phyloP scores from a whole-genome alignment of 2,888 invertebrate species.

The Drosophila putrida region DNA sequence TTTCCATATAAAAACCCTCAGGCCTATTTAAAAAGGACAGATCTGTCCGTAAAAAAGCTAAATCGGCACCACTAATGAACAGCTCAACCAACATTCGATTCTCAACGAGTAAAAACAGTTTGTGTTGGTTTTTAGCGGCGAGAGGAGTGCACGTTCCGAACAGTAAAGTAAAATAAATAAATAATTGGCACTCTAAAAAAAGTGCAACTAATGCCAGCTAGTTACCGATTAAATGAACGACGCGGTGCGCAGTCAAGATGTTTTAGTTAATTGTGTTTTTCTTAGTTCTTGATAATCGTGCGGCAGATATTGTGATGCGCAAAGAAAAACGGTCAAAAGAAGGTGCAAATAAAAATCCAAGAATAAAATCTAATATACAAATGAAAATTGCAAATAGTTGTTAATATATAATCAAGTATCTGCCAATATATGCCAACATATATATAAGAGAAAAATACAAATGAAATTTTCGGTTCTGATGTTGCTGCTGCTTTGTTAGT shows the following conservation, averaged over 20 bases:
- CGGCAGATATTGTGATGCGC: slow-evolving; percentile 52
- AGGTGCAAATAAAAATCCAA: slow-evolving; percentile 49
- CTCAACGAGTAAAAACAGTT: slow-evolving; percentile 18
- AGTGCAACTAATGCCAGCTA: slow-evolving; percentile 29
- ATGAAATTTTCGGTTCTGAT: slow-evolving; percentile 39
- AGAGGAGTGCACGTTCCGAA: slow-evolving; percentile 16
- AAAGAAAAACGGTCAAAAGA: slow-evolving; percentile 42
- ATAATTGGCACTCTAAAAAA: slow-evolving; percentile 23
- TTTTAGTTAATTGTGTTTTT: slow-evolving; percentile 11
- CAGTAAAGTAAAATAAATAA: slow-evolving; percentile 42
- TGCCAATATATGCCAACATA: slow-evolving; percentile 6
- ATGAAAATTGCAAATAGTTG: slow-evolving; percentile 54
- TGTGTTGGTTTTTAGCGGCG: slow-evolving; percentile 58
- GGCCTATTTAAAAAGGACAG: too few species aligned
- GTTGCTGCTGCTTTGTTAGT: slow-evolving; percentile 10
- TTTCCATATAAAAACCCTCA: too few species aligned
- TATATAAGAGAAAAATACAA: slow-evolving; percentile 6
- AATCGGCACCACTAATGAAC: too few species aligned
- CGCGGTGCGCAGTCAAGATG: slow-evolving; percentile 17
- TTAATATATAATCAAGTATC: slow-evolving; percentile 49
- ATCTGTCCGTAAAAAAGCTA: too few species aligned
- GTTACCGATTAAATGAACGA: slow-evolving; percentile 15
- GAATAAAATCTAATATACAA: slow-evolving; percentile 52
- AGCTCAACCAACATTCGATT: too few species aligned
- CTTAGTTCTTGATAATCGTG: slow-evolving; percentile 13